Evolutionary conservation across 2,888 invertebrate genomes (phyloP).

Genomic region (Andrena bicolor): DNA sequence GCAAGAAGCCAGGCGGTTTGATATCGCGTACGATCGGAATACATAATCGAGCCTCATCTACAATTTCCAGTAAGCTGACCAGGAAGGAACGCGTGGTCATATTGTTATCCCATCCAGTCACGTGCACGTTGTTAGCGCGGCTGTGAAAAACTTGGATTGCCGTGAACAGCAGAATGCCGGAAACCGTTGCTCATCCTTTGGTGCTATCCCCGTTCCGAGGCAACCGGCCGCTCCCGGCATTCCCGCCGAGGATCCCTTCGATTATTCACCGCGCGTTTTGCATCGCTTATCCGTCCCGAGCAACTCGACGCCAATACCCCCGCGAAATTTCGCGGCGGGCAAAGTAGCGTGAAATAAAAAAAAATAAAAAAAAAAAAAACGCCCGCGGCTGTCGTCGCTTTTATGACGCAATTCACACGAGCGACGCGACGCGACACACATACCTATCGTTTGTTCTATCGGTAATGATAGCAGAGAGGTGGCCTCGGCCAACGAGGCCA

Average conservation of each 20-base stretch:
- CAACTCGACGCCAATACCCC: neutral
- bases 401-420: neutral
- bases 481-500: slow-evolving; percentile 8
- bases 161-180: slow-evolving; percentile 28
- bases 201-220: neutral
- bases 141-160: slow-evolving; percentile 60
- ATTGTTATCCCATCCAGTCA: slow-evolving; percentile 69
- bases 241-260: neutral
- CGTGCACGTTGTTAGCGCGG: slow-evolving; percentile 69
- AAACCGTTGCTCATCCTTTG: slow-evolving; percentile 41
- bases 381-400: neutral
- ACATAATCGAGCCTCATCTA: slow-evolving; percentile 81
- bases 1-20: slow-evolving; percentile 73
- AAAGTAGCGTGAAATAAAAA: neutral
- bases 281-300: slow-evolving; percentile 1
- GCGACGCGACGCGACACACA: neutral
- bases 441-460: slow-evolving; percentile 31
- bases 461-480: slow-evolving; percentile 23
- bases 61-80: slow-evolving; percentile 76
- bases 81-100: slow-evolving; percentile 65
- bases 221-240: neutral
- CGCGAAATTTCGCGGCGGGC: neutral
- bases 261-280: slow-evolving; percentile 27
- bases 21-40: slow-evolving; percentile 81
- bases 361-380: neutral